Base-by-base conservation (phyloP, 1,140 invertebrate genomes). In the Rhyacophila brunnea region DNA sequence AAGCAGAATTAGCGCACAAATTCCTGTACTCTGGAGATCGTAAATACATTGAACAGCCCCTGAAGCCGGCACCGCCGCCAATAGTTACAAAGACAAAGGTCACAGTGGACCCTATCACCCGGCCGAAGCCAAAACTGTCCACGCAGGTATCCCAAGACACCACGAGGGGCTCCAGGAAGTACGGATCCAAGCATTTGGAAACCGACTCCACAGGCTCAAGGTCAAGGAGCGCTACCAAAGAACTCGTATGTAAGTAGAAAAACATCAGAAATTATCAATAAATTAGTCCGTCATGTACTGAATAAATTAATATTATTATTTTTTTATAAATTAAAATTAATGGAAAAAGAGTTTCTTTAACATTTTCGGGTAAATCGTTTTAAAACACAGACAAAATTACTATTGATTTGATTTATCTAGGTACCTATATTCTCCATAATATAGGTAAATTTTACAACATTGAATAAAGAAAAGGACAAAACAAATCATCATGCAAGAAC, bases 171-270 rank as follows among this genome's bases (percentile, higher is more conserved):
- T 71, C 74, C 23, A 93, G 91, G 75, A 92, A 92, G 68, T 94
- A 95, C 63, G 88, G 89, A 40, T 82, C 82, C 38, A 86, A 84
- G 70, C 42, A 53, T 18, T 75, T 87, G 14, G 88, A 90, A 66
- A 81, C 87, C 0, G 77, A 78, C 51, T 65, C 63, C 88, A 85
- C 74, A 80, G 89, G 66, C 80, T 90, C 69, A 1, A 83, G 93
- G 73, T 95, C 92, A 9, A 85, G 93, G 64, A 94, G 88, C 71
- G 84, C 91, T 15, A 96, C 93, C 0, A 95, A 94, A 79, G 93
- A 96, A 79, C 75, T 96, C 60, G 87, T 91, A 69, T 80, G 91
- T 93, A 82, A 82, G 87, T 84, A 13, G n/a, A n/a, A n/a, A n/a
- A n/a, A n/a, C n/a, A n/a, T n/a, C n/a, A n/a, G n/a, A n/a, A n/a